phyloP scores from a whole-genome alignment of 2,888 invertebrate species.

The Drosophila diplacantha region DNA sequence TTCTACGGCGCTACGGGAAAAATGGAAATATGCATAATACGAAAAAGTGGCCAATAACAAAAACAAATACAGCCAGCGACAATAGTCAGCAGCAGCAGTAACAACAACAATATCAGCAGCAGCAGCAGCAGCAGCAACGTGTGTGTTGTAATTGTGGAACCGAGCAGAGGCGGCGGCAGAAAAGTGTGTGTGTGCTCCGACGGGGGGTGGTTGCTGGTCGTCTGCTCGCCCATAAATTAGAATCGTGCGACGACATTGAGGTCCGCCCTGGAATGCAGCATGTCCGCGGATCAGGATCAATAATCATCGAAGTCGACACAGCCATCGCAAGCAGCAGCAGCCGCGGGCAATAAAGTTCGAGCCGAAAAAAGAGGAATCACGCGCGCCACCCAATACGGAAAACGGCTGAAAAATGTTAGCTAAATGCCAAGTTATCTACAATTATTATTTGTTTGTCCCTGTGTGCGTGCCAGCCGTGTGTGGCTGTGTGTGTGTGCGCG shows the following conservation, averaged over 20 bases:
- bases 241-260: conserved; percentile 38
- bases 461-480: conserved; percentile 19
- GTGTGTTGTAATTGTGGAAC: conserved; percentile 43
- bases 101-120: conserved; percentile 18
- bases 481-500: conserved; percentile 20
- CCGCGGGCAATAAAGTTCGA: conserved; percentile 15
- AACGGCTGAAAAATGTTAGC: conserved; percentile 62
- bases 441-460: conserved; percentile 59
- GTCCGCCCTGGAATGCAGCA: conserved; percentile 22
- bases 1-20: conserved; percentile 30
- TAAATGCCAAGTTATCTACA: conserved; percentile 67
- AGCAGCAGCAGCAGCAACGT: conserved; percentile 32
- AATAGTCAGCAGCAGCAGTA: conserved; percentile 35
- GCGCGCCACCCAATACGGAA: conserved; percentile 60
- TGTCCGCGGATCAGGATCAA: conserved; percentile 29
- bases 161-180: conserved; percentile 16
- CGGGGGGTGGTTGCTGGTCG: conserved; percentile 26
- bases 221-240: conserved; percentile 36
- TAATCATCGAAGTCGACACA: conserved; percentile 9
- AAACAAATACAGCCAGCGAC: conserved; percentile 33
- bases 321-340: conserved; percentile 36
- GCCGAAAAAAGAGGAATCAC: conserved; percentile 53
- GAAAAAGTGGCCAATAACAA: conserved; percentile 60
- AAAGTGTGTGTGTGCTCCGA: conserved; percentile 19
- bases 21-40: conserved; percentile 55